Base-by-base conservation (phyloP, 2,888 invertebrate species). In the Apodemia hepburni region DNA sequence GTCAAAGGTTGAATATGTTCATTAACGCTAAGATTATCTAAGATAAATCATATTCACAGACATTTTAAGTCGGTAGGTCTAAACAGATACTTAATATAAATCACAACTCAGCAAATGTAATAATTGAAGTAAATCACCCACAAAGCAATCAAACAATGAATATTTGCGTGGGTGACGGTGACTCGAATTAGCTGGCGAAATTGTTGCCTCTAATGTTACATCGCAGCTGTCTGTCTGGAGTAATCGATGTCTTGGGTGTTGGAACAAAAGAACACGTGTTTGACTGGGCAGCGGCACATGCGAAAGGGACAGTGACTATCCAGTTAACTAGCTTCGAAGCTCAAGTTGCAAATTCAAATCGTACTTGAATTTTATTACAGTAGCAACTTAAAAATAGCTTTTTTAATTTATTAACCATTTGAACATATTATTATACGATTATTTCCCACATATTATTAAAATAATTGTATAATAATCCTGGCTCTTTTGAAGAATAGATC, bases 91-190 rank as follows among this genome's bases (percentile, higher is more conserved):
- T n/a, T n/a, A 68, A 75, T 73, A 85, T 88, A 84, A 88, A 87
- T 87, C 84, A 82, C 73, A 75, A 75, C 75, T 85, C 82, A 80
- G 82, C 77, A 54, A 77, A 81, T 76, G 75, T 78, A 70, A 84
- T 84, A 84, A 82, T 83, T 79, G 80, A 75, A 82, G 73, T 86
- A 85, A 89, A 87, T 86, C 84, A 84, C 78, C 73, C 76, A 75
- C 75, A 78, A 75, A 80, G 82, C 82, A 82, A 83, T 82, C 80
- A 79, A 77, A 82, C 80, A 79, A 79, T 80, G 77, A 81, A 82
- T 81, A 76, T 78, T 78, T 72, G 77, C 75, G 87, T 87, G 87
- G 88, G 87, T 81, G 64, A 65, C 61, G 63, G 63, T 64, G 61
- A 61, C 45, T 65, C 63, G 66, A 65, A 68, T 84, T 79, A 75